Evolutionary conservation across 2,888 invertebrate species (phyloP).

Genomic region (Cyclophora albipunctata): DNA sequence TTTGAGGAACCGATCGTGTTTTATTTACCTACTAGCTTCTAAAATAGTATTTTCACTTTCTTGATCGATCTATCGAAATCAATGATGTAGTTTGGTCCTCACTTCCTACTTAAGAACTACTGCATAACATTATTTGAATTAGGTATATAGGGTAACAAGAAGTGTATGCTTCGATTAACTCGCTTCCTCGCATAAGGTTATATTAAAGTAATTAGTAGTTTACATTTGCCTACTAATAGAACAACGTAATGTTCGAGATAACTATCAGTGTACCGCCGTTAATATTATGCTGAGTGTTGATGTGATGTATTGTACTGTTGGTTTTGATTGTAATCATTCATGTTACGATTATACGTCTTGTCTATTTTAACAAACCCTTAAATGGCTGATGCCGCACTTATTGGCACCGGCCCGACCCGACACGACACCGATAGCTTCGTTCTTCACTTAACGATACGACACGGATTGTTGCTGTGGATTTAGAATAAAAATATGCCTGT

Average conservation of each 20-base stretch:
- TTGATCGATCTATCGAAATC: no score
- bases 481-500: no score
- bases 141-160: not conserved
- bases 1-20: slow-evolving; percentile 15
- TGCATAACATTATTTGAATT: not conserved
- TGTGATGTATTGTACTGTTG: not conserved
- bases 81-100: no score
- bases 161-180: not conserved
- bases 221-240: not conserved
- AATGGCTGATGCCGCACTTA: no score
- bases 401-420: no score
- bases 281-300: not conserved
- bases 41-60: no score
- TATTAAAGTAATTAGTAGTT: slow-evolving; percentile 1
- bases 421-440: no score
- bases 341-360: no score
- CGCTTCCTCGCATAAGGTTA: slow-evolving; percentile 7
- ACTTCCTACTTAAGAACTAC: not conserved
- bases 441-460: no score
- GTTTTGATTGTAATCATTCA: no score
- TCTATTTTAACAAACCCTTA: no score
- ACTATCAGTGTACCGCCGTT: not conserved
- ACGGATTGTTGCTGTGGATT: no score
- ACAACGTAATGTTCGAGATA: slow-evolving; percentile 1
- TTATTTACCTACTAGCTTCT: not conserved